These are phyloP conservation scores for Maniola hyperantus DNA, from an alignment of 2,888 invertebrate genomes.

Conservation along the genomic window DNA sequence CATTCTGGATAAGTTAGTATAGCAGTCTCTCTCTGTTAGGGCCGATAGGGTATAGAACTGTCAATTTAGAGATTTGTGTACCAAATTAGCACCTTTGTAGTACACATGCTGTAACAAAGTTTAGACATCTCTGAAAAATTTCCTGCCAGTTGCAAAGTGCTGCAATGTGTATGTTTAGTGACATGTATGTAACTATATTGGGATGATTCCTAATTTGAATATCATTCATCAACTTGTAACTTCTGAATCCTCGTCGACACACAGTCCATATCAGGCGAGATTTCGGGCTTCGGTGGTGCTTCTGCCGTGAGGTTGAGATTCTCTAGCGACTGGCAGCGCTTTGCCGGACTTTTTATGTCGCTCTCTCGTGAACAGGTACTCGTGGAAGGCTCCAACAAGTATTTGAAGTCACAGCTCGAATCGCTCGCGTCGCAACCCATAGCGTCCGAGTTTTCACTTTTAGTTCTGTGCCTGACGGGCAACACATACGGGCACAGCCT, in stretches of 20 bases:
- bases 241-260: constrained; percentile 85
- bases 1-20: too few relatives aligned
- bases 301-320: constrained; percentile 78
- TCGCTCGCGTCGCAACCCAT: constrained; percentile 65
- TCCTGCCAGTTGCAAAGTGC: neutral
- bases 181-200: constrained; percentile 21
- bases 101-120: neutral
- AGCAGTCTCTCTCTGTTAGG: too few relatives aligned
- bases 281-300: constrained; percentile 55
- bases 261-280: constrained; percentile 82
- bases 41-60: too few relatives aligned
- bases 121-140: neutral
- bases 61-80: too few relatives aligned
- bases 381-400: constrained; percentile 69
- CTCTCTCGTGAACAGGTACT: constrained; percentile 56
- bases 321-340: constrained; percentile 84
- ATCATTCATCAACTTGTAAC: constrained; percentile 83
- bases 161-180: constrained; percentile 9
- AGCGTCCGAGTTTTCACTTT: constrained; percentile 84
- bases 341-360: constrained; percentile 68
- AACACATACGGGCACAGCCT: constrained; percentile 83
- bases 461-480: constrained; percentile 82
- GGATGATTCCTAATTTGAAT: constrained; percentile 34
- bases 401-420: constrained; percentile 59
- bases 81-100: neutral